A percentile compares a stretch with the other conserved stretches of the same genome.
Conservation (phyloP, 2,113 vertebrate genomes). For the Chionis minor region DNA sequence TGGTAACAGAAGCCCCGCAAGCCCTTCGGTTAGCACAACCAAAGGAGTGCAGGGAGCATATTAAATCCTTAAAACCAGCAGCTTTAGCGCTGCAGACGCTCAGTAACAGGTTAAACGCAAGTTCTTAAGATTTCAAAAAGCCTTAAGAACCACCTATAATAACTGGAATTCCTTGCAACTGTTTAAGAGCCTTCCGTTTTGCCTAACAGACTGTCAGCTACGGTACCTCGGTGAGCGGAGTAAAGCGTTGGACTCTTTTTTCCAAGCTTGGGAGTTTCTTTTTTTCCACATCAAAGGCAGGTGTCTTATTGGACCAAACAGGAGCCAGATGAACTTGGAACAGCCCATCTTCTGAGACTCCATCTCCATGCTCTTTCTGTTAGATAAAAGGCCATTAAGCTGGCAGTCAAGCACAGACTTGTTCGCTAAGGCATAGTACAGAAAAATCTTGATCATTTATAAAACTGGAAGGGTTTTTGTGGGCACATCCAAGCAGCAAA, state of each 20-base stretch:
- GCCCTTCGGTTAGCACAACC: not conserved
- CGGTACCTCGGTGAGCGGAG: constrained; percentile 10
- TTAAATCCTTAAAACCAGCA: not conserved
- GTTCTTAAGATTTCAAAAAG: not conserved
- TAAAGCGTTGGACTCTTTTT: not conserved
- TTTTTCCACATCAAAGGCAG: not conserved
- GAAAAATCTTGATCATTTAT: constrained; percentile 66
- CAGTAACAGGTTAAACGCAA: not conserved
- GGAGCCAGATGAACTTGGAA: not conserved
- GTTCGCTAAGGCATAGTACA: not conserved
- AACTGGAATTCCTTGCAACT: not conserved
- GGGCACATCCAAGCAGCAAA: not conserved
- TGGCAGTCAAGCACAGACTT: not conserved
- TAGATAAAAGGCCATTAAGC: not conserved
- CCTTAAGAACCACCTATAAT: not conserved
- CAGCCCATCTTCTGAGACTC: not conserved
- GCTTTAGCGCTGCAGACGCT: not conserved
- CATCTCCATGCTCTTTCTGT: not conserved
- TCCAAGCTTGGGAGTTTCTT: not conserved
- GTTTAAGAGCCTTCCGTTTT: not conserved
- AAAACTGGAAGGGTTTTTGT: not conserved
- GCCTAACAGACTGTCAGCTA: not conserved
- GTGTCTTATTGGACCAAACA: not conserved
- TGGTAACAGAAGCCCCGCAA: not conserved
- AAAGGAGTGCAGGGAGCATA: not conserved